Evolutionary conservation across 2,797 vertebrate genomes (phyloP).

Genomic region (Petrocephalus sullivani): DNA sequence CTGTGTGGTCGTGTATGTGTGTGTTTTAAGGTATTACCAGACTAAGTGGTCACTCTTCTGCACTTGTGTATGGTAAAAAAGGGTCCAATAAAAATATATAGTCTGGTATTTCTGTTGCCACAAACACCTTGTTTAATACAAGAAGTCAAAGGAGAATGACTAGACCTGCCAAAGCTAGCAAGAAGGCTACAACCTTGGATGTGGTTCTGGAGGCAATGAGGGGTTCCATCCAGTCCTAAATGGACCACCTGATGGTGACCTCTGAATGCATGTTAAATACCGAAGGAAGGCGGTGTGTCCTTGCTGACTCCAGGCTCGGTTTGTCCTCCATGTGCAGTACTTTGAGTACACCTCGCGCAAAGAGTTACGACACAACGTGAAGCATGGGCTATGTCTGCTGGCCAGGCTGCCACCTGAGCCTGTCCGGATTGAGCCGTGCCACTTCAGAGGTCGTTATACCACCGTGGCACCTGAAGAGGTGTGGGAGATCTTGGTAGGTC

Average conservation of each 20-base stretch:
- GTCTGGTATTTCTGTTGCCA: too few relatives aligned
- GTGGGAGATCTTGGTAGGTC: slow-evolving; percentile 67
- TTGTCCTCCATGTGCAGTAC: slow-evolving; percentile 52
- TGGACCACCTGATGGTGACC: not conserved
- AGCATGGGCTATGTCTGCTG: slow-evolving; percentile 68
- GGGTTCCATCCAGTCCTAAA: not conserved
- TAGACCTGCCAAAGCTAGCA: not conserved
- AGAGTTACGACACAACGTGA: slow-evolving; percentile 71
- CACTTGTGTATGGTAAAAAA: too few relatives aligned
- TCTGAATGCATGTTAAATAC: not conserved
- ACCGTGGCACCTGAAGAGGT: slow-evolving; percentile 59
- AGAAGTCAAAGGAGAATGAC: too few relatives aligned
- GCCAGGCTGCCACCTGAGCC: slow-evolving; percentile 35
- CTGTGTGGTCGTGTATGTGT: too few relatives aligned
- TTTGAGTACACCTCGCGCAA: slow-evolving; percentile 71
- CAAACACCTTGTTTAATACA: too few relatives aligned
- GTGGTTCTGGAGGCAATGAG: not conserved
- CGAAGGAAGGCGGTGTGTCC: not conserved
- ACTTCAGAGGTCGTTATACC: slow-evolving; percentile 51
- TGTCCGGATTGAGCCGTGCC: slow-evolving; percentile 61
- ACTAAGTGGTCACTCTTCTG: too few relatives aligned
- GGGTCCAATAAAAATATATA: too few relatives aligned
- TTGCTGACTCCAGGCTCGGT: not conserved
- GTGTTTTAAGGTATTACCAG: too few relatives aligned
- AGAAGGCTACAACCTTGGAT: not conserved